Conservation (phyloP, 1,140 invertebrate genomes). For the Drosophila baimaii region DNA sequence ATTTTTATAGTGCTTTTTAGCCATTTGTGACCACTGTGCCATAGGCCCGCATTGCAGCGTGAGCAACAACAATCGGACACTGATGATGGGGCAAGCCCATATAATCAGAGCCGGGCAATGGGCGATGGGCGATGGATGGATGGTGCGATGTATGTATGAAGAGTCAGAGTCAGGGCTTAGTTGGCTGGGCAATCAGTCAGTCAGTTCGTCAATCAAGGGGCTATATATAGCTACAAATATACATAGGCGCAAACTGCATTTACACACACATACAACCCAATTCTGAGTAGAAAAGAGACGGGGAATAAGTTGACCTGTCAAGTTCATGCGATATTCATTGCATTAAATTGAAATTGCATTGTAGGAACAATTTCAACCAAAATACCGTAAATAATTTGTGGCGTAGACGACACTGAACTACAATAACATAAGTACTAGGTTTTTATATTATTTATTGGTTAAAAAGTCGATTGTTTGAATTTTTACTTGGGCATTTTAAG, state of each 20-base stretch:
- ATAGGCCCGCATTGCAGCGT: slow-evolving; percentile 27
- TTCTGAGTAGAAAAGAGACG: slow-evolving; percentile 16
- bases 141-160: slow-evolving; percentile 7
- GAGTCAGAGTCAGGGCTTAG: slow-evolving; percentile 56
- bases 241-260: slow-evolving; percentile 13
- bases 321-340: slow-evolving; percentile 50
- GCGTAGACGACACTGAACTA: not conserved
- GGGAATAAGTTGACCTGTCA: slow-evolving; percentile 45
- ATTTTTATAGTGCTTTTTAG: not conserved
- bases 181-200: slow-evolving; percentile 57
- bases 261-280: slow-evolving; percentile 8
- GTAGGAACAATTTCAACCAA: slow-evolving; percentile 6
- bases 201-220: slow-evolving; percentile 40
- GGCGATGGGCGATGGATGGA: not conserved
- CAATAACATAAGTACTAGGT: not conserved
- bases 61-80: slow-evolving; percentile 44
- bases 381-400: not conserved
- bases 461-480: too few relatives aligned
- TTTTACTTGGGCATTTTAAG: not conserved
- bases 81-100: slow-evolving; percentile 58
- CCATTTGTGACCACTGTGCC: not conserved
- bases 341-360: slow-evolving; percentile 43
- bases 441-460: not conserved
- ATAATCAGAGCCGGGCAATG: slow-evolving; percentile 39
- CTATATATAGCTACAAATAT: slow-evolving; percentile 36